Evolutionary conservation across 1,140 invertebrate species (phyloP).

Genomic region (Cydia strobilella): DNA sequence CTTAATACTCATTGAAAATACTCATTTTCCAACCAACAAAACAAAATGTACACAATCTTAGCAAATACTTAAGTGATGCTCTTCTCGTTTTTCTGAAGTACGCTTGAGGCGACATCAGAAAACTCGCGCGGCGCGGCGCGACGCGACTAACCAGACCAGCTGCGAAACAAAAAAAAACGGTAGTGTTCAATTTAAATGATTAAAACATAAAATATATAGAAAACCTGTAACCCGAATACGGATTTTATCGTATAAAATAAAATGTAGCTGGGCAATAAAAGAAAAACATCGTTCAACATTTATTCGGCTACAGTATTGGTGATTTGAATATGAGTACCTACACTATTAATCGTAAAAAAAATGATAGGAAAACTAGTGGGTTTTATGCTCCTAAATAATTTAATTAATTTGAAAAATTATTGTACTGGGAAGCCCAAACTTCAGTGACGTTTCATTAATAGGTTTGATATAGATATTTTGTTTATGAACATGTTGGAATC

Average conservation of each 20-base stretch:
- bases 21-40: background rate
- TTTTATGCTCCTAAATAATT: background rate
- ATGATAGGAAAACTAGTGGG: background rate
- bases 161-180: slow-evolving; percentile 45
- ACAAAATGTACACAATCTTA: slow-evolving; percentile 32
- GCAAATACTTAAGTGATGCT: slow-evolving; percentile 26
- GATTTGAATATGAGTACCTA: background rate
- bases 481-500: slow-evolving; percentile 38
- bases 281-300: too few species aligned
- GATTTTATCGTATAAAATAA: background rate
- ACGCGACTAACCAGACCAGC: slow-evolving; percentile 55
- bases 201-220: background rate
- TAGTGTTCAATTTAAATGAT: background rate
- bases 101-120: slow-evolving; percentile 32
- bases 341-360: background rate
- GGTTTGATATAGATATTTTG: background rate
- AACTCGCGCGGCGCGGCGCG: slow-evolving; percentile 20
- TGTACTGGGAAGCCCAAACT: background rate
- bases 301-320: too few species aligned
- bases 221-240: background rate
- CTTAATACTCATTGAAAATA: slow-evolving; percentile 18
- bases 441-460: background rate
- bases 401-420: background rate
- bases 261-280: too few species aligned
- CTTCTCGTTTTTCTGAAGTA: slow-evolving; percentile 23